Evolutionary conservation across 2,113 vertebrate genomes (phyloP), one percentile per base, ranked within the genome.

Genomic region (Aptenodytes forsteri): DNA sequence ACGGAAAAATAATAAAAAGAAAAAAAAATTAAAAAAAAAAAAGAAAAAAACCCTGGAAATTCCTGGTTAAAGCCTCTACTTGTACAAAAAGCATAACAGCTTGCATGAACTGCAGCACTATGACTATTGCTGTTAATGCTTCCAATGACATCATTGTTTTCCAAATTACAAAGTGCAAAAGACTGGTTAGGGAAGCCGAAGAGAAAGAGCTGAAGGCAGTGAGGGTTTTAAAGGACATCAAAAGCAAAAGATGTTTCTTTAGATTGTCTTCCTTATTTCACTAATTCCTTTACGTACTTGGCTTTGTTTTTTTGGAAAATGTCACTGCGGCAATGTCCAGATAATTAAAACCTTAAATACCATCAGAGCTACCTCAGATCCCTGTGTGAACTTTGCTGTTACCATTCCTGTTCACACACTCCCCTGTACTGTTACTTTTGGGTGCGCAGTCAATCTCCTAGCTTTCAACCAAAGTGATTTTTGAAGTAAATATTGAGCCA

Each of bases 81-180:
- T 62, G 42, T 30, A 89, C 64, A 42, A 34, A 70, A 84, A 96
- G 38, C 77, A 47, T 75, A 94, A 90, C 92, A 97, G 93, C 84
- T 91, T 90, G 84, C 81, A 34, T 58, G 93, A 88, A 66, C 90
- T 87, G 84, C 70, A 94, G 87, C 85, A 36, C 15, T 59, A 61
- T 91, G 87, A 87, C 61, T 97, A 26, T 58, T 72, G 83, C 93
- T 95, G 93, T 38, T 95, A 83, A 79, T 69, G 93, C 96, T 93
- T 90, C 87, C 93, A 97, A 47, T 97, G 92, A 96, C 96, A 97
- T 94, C 96, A 95, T 34, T 94, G 92, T 96, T 97, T 97, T 94
- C 93, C 93, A 90, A 85, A 91, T 94, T 89, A 82, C 80, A 82
- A 88, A 85, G 70, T 29, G 82, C 78, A 95, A 55, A 90, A 64